Conservation (phyloP, 2,797 vertebrate genomes). For the Catamblyrhynchus diadema region DNA sequence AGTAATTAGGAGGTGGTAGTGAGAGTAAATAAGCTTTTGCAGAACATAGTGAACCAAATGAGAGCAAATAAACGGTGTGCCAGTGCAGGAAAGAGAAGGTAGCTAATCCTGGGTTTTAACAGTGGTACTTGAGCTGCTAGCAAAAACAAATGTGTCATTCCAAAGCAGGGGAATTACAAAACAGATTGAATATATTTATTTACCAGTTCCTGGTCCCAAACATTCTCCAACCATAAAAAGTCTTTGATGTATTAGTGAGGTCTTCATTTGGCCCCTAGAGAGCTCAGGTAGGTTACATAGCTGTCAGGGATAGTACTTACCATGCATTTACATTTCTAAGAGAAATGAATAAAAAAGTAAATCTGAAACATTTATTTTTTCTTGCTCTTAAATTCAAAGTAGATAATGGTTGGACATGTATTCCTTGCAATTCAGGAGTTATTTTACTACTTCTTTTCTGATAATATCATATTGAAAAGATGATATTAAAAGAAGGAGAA, state of each 20-base stretch:
- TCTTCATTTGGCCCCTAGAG: neutral
- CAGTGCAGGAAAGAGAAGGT: neutral
- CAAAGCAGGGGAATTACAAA: neutral
- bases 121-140: neutral
- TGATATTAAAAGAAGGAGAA: no score
- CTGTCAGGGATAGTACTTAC: neutral
- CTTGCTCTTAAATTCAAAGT: neutral
- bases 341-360: neutral
- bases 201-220: neutral
- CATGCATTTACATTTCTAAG: neutral
- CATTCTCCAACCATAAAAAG: accelerated
- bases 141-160: neutral
- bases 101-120: neutral
- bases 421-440: neutral
- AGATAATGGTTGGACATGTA: neutral
- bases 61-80: neutral
- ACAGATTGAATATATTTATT: neutral
- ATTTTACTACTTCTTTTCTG: neutral
- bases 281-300: neutral
- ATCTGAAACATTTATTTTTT: neutral
- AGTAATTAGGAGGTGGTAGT: neutral
- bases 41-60: neutral
- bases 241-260: neutral
- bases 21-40: conserved; percentile 24
- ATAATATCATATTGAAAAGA: neutral